phyloP scores from a whole-genome alignment of 2,113 vertebrate species.

The Atlantisia rogersi region DNA sequence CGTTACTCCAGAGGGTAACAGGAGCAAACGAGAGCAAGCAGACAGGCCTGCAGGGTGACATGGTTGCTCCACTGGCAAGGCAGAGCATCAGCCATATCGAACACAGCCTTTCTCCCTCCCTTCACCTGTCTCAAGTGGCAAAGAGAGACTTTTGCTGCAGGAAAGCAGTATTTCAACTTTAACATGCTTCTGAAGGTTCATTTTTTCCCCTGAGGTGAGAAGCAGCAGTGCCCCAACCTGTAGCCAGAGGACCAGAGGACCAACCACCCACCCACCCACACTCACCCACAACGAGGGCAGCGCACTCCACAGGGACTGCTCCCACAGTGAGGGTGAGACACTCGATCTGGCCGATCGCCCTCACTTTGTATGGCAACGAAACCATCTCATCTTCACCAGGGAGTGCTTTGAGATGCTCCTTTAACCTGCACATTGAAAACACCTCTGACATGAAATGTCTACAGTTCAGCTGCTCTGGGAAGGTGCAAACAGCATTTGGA shows the following conservation, averaged over 20 bases:
- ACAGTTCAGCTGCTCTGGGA: rapidly evolving
- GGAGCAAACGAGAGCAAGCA: rapidly evolving
- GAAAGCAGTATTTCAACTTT: background rate
- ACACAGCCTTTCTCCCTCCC: background rate
- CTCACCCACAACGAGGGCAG: conserved; percentile 80
- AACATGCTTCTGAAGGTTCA: background rate
- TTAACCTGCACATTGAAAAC: conserved; percentile 71
- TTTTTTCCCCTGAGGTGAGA: background rate
- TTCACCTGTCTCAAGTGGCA: background rate
- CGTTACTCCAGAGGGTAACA: background rate
- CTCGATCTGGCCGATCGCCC: conserved; percentile 77
- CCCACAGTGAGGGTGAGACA: conserved; percentile 74
- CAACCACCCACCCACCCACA: background rate
- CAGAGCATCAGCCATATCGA: background rate
- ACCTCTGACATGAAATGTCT: background rate
- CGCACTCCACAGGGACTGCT: conserved; percentile 68
- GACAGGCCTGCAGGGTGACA: background rate
- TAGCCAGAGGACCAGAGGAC: background rate
- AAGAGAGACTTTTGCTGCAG: background rate
- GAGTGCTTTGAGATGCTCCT: conserved; percentile 74
- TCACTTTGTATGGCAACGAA: conserved; percentile 50
- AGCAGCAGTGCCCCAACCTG: rapidly evolving
- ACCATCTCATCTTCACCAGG: conserved; percentile 66
- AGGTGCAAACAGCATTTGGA: background rate
- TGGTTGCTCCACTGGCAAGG: rapidly evolving